Evolutionary conservation across 2,113 vertebrate genomes (phyloP), one percentile per base, ranked within the genome.

Genomic region (Nerophis ophidion): DNA sequence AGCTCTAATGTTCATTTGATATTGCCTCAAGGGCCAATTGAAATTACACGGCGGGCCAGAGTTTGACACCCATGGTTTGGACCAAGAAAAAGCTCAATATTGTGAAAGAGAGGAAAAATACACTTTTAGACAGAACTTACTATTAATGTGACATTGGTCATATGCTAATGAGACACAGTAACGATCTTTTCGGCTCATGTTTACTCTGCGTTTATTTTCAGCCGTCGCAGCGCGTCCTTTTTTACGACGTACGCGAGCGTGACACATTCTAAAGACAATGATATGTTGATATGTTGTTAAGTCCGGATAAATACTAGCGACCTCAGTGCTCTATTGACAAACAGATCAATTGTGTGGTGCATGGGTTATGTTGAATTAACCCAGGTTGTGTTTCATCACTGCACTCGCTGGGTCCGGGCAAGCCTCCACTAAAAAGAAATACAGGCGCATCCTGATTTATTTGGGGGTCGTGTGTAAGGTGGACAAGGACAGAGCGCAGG

Each of bases 221-320:
- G 26, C 26, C 2, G 26, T 1, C 26, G 26, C 26, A 2, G 26
- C 26, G 3, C 26, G 26, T 57, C 71, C 65, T 66, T 74, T 66
- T 68, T 69, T 38, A 8, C 8, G 8, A 9, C 8, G 3, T 5
- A 40, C 10, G 10, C 38, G 6, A 44, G 7, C 26, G 50, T 50
- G 45, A 73, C 49, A 33, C 67, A 71, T 79, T 79, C 61, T 26
- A 74, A 66, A 80, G 81, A 77, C 71, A n/a, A n/a, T n/a, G n/a
- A n/a, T n/a, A n/a, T n/a, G n/a, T n/a, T n/a, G 75, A 77, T 48
- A 67, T 47, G 36, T 55, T 65, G 58, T 67, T 76, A 68, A 79
- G 81, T 80, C 81, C 56, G 58, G 64, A 82, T 48, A 57, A 77
- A 74, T 58, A 57, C 13, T 8, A 66, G 19, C 50, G 44, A 79